Conservation (phyloP, 1,140 invertebrate species). For the Scylla paramamosain region DNA sequence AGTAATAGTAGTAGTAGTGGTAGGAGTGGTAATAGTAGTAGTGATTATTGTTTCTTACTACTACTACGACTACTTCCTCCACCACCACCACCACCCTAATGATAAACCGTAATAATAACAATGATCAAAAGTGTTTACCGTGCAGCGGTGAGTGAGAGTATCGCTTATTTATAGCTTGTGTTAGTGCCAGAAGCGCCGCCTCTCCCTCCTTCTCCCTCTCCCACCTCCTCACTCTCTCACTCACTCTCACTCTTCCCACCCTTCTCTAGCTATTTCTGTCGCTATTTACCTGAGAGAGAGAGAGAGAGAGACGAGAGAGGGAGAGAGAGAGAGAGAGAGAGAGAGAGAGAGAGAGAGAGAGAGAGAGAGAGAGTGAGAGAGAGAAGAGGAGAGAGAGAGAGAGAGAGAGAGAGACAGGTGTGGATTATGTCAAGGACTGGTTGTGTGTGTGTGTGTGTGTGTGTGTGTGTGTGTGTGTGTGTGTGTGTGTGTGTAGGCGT, state of each 20-base stretch:
- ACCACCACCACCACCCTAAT: neutral
- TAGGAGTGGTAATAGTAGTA: no score
- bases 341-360: constrained; percentile 18
- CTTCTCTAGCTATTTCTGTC: neutral
- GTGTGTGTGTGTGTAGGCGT: neutral
- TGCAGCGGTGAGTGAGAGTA: neutral
- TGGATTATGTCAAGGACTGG: neutral
- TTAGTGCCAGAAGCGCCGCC: neutral
- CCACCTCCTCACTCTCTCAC: neutral
- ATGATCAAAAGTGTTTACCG: neutral
- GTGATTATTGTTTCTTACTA: no score
- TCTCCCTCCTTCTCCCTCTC: neutral
- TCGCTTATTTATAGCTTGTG: neutral
- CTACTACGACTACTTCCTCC: neutral
- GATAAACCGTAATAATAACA: neutral
- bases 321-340: neutral
- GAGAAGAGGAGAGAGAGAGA: no score
- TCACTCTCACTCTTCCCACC: neutral
- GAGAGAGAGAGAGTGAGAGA: constrained; percentile 19
- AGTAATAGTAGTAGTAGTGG: no score
- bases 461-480: neutral
- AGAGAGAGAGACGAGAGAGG: neutral
- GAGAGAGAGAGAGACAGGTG: neutral
- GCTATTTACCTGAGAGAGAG: neutral
- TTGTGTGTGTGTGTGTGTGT: neutral